A percentile compares a stretch with the other conserved stretches of the same genome.
Evolutionary conservation across 1,140 invertebrate species (phyloP).

Genomic region (Trichonephila inaurata): DNA sequence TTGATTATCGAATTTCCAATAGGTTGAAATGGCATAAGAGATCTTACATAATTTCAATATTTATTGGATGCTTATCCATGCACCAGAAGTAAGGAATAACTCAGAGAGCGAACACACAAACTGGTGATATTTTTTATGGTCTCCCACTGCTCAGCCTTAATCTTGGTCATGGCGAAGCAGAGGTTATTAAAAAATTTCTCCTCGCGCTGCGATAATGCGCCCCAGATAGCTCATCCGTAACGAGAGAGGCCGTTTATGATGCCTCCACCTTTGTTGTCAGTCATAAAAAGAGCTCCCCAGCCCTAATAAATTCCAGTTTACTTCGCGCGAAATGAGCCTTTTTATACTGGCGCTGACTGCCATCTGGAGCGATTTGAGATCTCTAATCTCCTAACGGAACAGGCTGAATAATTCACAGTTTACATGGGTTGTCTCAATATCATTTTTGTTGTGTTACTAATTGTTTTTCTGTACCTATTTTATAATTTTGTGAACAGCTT

Average conservation of each 20-base stretch:
- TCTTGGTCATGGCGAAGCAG: neutral
- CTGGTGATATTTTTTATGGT: neutral
- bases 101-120: neutral
- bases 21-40: too few species aligned
- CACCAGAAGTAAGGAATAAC: neutral
- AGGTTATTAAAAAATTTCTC: neutral
- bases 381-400: too few species aligned
- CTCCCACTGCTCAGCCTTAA: neutral
- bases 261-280: neutral
- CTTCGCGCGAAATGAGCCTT: neutral
- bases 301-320: constrained; percentile 11
- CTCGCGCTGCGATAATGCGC: neutral
- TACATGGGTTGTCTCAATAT: too few species aligned
- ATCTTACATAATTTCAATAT: too few species aligned
- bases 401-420: too few species aligned
- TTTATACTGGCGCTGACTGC: neutral
- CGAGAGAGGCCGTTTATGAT: neutral
- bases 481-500: too few species aligned
- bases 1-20: too few species aligned
- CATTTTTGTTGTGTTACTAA: too few species aligned
- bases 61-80: neutral
- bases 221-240: neutral
- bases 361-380: too few species aligned
- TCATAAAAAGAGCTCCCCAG: neutral
- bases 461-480: too few species aligned